These are phyloP conservation scores for Parotocinclus haroldoi DNA, from an alignment of 2,797 vertebrate species.

Conservation along the genomic window DNA sequence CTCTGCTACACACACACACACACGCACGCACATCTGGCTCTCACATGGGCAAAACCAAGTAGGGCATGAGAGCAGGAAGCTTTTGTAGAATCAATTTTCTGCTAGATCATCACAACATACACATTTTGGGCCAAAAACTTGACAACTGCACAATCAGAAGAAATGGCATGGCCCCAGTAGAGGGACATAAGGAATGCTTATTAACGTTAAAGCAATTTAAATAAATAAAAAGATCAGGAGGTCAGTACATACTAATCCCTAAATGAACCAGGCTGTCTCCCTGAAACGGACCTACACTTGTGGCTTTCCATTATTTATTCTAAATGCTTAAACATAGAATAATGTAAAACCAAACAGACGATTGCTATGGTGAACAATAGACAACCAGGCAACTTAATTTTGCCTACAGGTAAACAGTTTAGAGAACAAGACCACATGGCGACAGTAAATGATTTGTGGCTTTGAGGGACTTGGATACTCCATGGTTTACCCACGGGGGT, in stretches of 20 bases:
- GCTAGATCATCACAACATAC: background rate
- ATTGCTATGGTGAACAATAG: constrained; percentile 25
- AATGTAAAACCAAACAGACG: background rate
- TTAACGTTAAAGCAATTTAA: no score
- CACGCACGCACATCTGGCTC: constrained; percentile 35
- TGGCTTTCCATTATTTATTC: constrained; percentile 22
- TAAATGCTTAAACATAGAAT: constrained; percentile 14
- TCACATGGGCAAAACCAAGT: constrained; percentile 22
- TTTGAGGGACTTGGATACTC: constrained; percentile 12
- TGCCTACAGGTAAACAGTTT: constrained; percentile 37
- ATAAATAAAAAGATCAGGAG: no score
- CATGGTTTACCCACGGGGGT: constrained; percentile 7
- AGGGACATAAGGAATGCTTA: no score
- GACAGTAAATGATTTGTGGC: constrained; percentile 29
- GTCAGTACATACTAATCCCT: background rate
- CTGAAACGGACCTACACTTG: background rate
- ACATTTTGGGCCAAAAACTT: background rate
- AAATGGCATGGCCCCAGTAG: no score
- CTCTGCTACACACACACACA: constrained; percentile 20
- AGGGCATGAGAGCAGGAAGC: constrained; percentile 2
- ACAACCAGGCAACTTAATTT: constrained; percentile 21
- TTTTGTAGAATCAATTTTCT: constrained; percentile 5
- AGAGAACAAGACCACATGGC: constrained; percentile 23
- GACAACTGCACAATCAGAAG: no score
- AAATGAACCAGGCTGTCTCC: background rate